Percentiles rank a stretch among this genome's conserved stretches.
These are phyloP conservation scores for Eristalis tenax DNA, from an alignment of 2,888 invertebrate genomes.

Conservation along the genomic window DNA sequence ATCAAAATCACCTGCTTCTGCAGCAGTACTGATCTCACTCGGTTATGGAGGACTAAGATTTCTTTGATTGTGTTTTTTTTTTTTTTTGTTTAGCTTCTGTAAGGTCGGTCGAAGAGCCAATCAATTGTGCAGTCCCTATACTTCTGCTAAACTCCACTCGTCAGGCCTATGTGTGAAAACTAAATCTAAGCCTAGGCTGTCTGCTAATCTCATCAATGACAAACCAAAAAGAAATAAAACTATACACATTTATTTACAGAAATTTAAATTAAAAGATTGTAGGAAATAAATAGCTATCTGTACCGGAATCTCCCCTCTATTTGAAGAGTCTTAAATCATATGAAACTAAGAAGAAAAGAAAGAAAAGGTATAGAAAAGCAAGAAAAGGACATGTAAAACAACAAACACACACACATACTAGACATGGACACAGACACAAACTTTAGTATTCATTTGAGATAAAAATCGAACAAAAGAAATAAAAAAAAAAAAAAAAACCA, in stretches of 20 bases:
- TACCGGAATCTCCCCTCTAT: neutral
- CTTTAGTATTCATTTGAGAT: neutral
- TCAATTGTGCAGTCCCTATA: no score
- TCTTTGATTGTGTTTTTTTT: no score
- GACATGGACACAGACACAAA: neutral
- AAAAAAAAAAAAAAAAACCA: neutral
- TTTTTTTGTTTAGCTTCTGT: no score
- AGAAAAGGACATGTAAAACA: neutral
- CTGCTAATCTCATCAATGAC: neutral
- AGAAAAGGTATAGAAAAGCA: neutral
- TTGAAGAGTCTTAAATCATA: neutral
- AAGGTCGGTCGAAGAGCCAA: no score
- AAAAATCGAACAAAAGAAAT: neutral
- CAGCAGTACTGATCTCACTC: no score
- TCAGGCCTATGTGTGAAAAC: neutral
- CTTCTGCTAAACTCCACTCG: no score
- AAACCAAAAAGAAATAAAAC: constrained; percentile 10
- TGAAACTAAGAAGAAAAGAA: neutral
- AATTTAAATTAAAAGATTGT: neutral
- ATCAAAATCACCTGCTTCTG: no score
- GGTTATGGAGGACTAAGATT: no score
- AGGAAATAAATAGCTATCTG: neutral
- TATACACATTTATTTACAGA: constrained; percentile 45
- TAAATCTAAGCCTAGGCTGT: neutral
- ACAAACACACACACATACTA: neutral